Evolutionary conservation across 2,888 invertebrate species (phyloP), one percentile per base, ranked within the genome.

Genomic region (Blera fallax): DNA sequence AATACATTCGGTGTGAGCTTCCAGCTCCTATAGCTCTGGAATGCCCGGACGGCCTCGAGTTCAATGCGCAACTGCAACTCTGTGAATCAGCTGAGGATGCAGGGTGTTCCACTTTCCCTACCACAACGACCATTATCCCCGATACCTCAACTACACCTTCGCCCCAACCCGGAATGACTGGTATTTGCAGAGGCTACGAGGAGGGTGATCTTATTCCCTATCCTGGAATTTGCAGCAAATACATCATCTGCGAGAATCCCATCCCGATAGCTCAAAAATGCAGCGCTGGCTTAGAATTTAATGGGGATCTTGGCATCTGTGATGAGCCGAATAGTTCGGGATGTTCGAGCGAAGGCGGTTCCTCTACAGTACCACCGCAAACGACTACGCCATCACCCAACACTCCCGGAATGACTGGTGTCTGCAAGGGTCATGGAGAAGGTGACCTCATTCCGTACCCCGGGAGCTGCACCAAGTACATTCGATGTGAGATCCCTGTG

Each of bases 1-100:
- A 90, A 65, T 90, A 88, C 43, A 88, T 90, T 3, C 65, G 85
- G 0, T 90, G 90, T 60, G 76, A 70, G 0, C 65, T 76, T 6
- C 89, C 90, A 0, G 91, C 91, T 29, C 88, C 88, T 45, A 91
- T 90, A 85, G 92, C 93, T 54, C 94, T 94, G 64, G 94, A 94
- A 16, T 94, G 94, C 52, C 93, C 93, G 8, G 92, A 93, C 0
- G 93, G 93, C 16, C 92, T 93, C 10, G 94, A 93, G 11, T 94
- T 90, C 29, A 90, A 87, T 64, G 87, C 82, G 1, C 24, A 62
- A 0, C 56, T 83, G 1, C 72, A 88, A 43, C 58, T 87, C n/a
- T 91, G 91, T 43, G 89, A 89, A 3, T 82, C 81, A 16, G 88
- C 89, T 43, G 73, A 87, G 16, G 64, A 87, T 8, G 90, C 90